Percentiles rank a stretch among this genome's conserved stretches.
phyloP scores from a whole-genome alignment of 2,888 invertebrate genomes.

The Ctena decussata region DNA sequence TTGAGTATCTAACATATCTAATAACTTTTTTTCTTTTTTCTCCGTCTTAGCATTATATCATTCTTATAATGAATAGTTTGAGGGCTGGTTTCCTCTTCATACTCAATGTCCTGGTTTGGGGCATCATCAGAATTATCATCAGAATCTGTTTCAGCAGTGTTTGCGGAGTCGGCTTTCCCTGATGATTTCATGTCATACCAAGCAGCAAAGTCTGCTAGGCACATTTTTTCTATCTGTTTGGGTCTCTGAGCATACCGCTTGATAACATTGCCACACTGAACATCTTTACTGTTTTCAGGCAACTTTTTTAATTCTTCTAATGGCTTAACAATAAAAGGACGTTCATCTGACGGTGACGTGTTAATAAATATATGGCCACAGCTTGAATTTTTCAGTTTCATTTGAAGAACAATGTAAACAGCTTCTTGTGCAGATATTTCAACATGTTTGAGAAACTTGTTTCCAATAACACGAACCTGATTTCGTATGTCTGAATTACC shows the following conservation, averaged over 20 bases:
- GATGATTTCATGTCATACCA: too few relatives aligned
- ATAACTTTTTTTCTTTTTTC: constrained; percentile 18
- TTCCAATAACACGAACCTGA: constrained; percentile 61
- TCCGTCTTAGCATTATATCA: constrained; percentile 4
- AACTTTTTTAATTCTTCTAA: constrained; percentile 49
- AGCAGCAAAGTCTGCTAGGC: constrained; percentile 44
- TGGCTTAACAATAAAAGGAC: constrained; percentile 71
- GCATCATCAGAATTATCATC: too few relatives aligned
- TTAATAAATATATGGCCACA: constrained; percentile 55
- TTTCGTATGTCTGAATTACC: constrained; percentile 54
- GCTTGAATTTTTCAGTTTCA: constrained; percentile 50
- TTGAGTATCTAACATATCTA: constrained; percentile 55
- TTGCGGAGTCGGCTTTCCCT: too few relatives aligned
- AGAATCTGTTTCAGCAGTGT: too few relatives aligned
- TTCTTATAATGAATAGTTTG: too few relatives aligned
- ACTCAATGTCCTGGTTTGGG: too few relatives aligned
- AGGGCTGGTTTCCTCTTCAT: too few relatives aligned
- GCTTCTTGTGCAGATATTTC: constrained; percentile 73
- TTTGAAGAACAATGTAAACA: constrained; percentile 56
- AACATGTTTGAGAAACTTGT: constrained; percentile 45
- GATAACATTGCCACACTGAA: constrained; percentile 23
- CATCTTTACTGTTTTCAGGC: constrained; percentile 36
- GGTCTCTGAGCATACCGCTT: constrained; percentile 59
- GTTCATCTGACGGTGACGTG: constrained; percentile 63
- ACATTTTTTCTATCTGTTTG: constrained; percentile 39